Percentiles rank a stretch among this genome's conserved stretches.
Conservation (phyloP, 2,888 invertebrate species). For the Nematopogon swammerdamellus region DNA sequence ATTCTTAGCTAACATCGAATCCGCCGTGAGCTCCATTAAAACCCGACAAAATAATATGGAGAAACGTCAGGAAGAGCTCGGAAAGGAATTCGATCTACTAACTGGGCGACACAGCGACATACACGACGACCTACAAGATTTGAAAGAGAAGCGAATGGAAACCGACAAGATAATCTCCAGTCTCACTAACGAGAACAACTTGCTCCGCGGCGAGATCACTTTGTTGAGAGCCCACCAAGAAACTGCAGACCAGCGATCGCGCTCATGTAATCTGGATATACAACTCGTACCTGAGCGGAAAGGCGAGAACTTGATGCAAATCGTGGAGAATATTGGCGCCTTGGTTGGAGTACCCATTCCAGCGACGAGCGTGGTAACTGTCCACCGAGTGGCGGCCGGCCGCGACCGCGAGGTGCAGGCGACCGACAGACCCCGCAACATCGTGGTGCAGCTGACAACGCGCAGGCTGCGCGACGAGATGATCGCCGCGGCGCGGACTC, state of each 20-base stretch:
- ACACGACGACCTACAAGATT: not conserved
- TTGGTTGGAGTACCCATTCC: slow-evolving; percentile 2
- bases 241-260: slow-evolving; percentile 4
- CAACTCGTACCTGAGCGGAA: slow-evolving; percentile 8
- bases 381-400: slow-evolving; percentile 6
- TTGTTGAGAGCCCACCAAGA: not conserved
- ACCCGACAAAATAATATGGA: not conserved
- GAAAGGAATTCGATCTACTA: not conserved
- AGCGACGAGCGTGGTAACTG: not conserved
- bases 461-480: slow-evolving; percentile 6
- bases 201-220: not conserved
- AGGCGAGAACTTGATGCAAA: slow-evolving; percentile 4
- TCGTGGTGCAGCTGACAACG: slow-evolving; percentile 7
- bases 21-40: not conserved
- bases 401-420: not conserved
- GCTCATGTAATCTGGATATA: slow-evolving; percentile 7
- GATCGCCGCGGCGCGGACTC: slow-evolving; percentile 5
- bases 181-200: not conserved
- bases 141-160: not conserved
- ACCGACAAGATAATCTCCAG: not conserved
- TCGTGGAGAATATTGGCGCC: slow-evolving; percentile 2
- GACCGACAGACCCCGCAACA: slow-evolving; percentile 7
- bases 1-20: not conserved
- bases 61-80: not conserved
- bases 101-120: not conserved